A percentile compares a stretch with the other conserved stretches of the same genome.
These are phyloP conservation scores for Sphaerolaimus hirsutus DNA, from an alignment of 2,888 invertebrate species.

Conservation along the genomic window DNA sequence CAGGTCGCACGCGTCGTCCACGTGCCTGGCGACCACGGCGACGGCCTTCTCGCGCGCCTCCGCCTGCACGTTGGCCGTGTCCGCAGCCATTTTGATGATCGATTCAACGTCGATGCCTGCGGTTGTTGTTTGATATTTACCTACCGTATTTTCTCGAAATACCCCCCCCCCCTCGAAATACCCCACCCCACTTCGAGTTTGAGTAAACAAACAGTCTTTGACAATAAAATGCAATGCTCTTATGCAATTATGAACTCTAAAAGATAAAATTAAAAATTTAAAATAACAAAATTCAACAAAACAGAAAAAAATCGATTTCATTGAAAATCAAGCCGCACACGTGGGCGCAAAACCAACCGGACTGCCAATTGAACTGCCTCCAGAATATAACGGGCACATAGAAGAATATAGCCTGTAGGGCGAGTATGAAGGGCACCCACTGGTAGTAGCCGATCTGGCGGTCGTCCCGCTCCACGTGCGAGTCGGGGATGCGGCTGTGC, in stretches of 20 bases:
- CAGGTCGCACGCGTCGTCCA: slow-evolving; percentile 6
- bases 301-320: not conserved
- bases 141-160: too few species aligned
- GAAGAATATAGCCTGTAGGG: slow-evolving; percentile 27
- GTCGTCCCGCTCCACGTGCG: not conserved
- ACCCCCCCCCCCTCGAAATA: too few species aligned
- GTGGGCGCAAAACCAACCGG: slow-evolving; percentile 9
- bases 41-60: slow-evolving; percentile 5
- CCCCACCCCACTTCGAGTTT: too few species aligned
- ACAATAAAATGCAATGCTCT: too few species aligned
- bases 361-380: slow-evolving; percentile 20
- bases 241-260: too few species aligned
- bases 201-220: too few species aligned
- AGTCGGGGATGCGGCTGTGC: not conserved
- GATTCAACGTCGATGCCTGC: slow-evolving; percentile 5
- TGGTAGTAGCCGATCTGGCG: slow-evolving; percentile 18
- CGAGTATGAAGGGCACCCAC: slow-evolving; percentile 24
- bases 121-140: too few species aligned
- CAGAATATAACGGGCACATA: slow-evolving; percentile 28
- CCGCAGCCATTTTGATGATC: slow-evolving; percentile 6
- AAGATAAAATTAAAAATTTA: not conserved
- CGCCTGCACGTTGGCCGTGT: slow-evolving; percentile 1
- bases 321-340: too few species aligned
- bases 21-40: slow-evolving; percentile 2
- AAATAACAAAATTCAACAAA: not conserved